Conservation (phyloP, 2,888 invertebrate genomes). For the Apocheima hispidaria region DNA sequence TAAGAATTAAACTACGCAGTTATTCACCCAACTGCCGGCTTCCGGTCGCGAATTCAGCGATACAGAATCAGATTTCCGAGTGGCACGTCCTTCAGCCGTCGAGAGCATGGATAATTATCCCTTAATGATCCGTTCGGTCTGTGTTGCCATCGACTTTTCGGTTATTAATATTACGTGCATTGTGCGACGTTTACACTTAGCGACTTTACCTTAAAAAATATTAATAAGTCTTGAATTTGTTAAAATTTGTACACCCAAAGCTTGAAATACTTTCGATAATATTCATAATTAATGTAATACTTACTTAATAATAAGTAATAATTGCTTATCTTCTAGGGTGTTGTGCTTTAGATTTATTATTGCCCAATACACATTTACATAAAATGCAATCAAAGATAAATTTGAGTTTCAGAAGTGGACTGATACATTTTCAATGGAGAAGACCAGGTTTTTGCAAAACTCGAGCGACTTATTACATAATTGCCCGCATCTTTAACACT, state of each 20-base stretch:
- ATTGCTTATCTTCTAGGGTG: no score
- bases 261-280: no score
- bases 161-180: slow-evolving; percentile 78
- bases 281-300: no score
- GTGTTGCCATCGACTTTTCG: slow-evolving; percentile 72
- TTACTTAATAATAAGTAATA: no score
- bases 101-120: slow-evolving; percentile 82
- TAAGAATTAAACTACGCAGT: slow-evolving; percentile 37
- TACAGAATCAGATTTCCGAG: slow-evolving; percentile 80
- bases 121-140: slow-evolving; percentile 76
- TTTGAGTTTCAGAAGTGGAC: not conserved
- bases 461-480: not conserved
- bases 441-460: not conserved
- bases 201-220: slow-evolving; percentile 1
- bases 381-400: not conserved
- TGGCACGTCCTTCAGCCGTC: slow-evolving; percentile 68
- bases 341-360: no score
- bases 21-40: slow-evolving; percentile 64
- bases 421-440: not conserved
- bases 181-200: slow-evolving; percentile 64
- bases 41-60: slow-evolving; percentile 50
- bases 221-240: not conserved
- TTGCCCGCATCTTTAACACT: not conserved
- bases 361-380: not conserved
- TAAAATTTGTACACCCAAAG: not conserved